Evolutionary conservation across 1,140 invertebrate genomes (phyloP), one percentile per base, ranked within the genome.

Genomic region (Laodelphax striatellus): DNA sequence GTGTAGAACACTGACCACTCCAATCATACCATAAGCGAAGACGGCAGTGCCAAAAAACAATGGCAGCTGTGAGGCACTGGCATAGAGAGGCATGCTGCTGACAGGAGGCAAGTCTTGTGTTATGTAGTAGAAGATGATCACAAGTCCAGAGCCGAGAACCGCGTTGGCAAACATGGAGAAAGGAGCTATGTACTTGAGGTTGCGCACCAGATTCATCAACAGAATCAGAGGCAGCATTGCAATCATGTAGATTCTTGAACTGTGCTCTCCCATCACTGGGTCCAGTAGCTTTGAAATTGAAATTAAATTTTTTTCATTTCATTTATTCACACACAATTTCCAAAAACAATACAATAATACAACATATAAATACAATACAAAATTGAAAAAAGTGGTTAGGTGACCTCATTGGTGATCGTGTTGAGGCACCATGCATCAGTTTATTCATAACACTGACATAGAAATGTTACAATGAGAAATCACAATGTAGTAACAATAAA

Each of bases 11-110:
- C 63, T 68, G 61, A 73, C 67, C 60, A 93, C 86, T 69, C 88
- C 89, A 68, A 94, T 93, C 55, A 90, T 90, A 76, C 93, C 91
- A 64, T 93, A 79, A 6, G 90, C 88, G 66, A 92, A 94, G 65
- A 94, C 90, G 9, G 87, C 88, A 2, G 87, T 92, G 59, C 90
- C 90, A 68, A 94, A 92, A 77, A 90, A 94, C 34, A 88, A 78
- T 0, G 90, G 90, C 62, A 91, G 75, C 14, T 62, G 41, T 2
- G 55, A 82, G 58, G 80, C 74, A 41, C 72, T 70, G n/a, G 82
- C 79, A 46, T 87, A 19, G 1, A 57, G 46, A 13, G 44, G 21
- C 42, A 66, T 58, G 6, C 60, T 31, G 3, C 61, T 56, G 17
- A 67, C 10, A 0, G 65, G 44, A 4, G 66, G 65, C n/a, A 69